Base-by-base conservation (phyloP, 1,140 invertebrate species). In the Bombus balteatus region DNA sequence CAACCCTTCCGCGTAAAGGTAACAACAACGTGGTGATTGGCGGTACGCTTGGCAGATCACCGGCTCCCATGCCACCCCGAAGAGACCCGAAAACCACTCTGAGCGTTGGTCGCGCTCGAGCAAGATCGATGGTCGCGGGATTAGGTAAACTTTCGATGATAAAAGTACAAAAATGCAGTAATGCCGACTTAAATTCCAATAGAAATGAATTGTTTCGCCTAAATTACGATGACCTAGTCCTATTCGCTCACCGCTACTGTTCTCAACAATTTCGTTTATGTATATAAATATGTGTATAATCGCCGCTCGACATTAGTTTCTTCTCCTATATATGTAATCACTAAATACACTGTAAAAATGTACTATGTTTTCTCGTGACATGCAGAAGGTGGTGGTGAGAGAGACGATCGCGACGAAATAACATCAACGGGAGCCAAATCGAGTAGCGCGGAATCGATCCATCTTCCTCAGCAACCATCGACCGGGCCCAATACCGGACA, bases 11-110 rank as follows among this genome's bases (percentile, higher is more conserved):
- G 15, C 94, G 97, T 41, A 97, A 97, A 92, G 96, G 96, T 91
- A 96, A 95, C 78, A 95, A 94, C 81, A 95, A 92, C 83, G 92
- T 95, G 53, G 90, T 90, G 34, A 95, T 95, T 59, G 94, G 93
- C 77, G 96, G 96, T 4, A 96, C 96, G 4, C 89, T 96, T 5
- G 96, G 96, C 43, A 96, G 97, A 86, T 96, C 97, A 73, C 97
- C 96, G 66, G 98, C 98, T 10, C 98, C 98, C 0, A 96, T 97
- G 91, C 98, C 98, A 32, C 98, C 98, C 3, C 96, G 98, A 79
- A 96, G 99, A 81, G 98, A 99, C 95, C 99, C 99, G 13, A 97
- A 98, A 93, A 99, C 99, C 8, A 99, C 98, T 18, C 95, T 99
- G 15, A 99, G 98, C 93, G 98, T 99, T 78, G 98, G 98, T 32